Base-by-base conservation (phyloP, 2,797 vertebrate species). In the Melanotaenia trifasciata region DNA sequence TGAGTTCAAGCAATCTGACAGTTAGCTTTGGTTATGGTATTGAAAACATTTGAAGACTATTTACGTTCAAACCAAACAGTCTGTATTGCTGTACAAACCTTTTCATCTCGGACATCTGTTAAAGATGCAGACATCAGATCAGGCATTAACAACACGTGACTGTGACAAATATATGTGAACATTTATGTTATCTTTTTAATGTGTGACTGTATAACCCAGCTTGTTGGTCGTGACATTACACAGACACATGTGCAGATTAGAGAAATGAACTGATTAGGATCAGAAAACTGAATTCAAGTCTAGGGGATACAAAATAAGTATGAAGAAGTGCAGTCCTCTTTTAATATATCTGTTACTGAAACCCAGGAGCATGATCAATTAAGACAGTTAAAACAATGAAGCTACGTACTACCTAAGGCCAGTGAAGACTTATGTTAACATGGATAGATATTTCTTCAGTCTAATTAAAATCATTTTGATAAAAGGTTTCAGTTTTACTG, bases 121-220 rank as follows among this genome's bases (percentile, higher is more conserved):
- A 22, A 56, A 57, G 0, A 6, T 16, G 67, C 36, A 58, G 26
- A 43, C 13, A 40, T 43, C 4, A 43, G 5, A 43, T 26, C 24
- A 56, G 56, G 61, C 1, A 62, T 32, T 22, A 51, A 58, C 2
- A 51, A 30, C 47, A 63, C 58, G 24, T 72, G 67, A 33, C 18
- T 40, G 36, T 32, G 10, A 14, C 58, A 63, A 67, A 70, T 63
- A 26, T 30, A 51, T n/a, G 20, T 40, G 5, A 40, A 14, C 2
- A 24, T 47, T 33, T 33, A n/a, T 35, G 13, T 47, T 47, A 24
- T 22, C 47, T 9, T 45, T 51, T 51, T 11, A 51, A 47, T 45
- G 5, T 47, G 45, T n/a, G 45, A 47, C 45, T 47, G 18, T 51
- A 20, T 45, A 30, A 20, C 13, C 9, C 10, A 22, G 47, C n/a